Base-by-base conservation (phyloP, 2,113 vertebrate genomes). In the Perca flavescens region DNA sequence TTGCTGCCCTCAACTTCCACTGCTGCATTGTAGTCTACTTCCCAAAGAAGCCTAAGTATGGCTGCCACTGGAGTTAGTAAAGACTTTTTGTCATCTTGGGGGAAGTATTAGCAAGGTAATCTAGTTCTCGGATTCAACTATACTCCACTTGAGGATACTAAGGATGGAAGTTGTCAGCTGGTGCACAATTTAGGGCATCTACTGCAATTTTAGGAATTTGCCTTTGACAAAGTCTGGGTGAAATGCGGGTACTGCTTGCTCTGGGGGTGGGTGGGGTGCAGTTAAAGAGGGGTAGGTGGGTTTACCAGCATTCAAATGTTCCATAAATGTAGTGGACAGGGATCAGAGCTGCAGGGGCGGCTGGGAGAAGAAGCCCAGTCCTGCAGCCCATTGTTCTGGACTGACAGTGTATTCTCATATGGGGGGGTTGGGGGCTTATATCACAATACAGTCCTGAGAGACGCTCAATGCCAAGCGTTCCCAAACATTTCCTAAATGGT, bases 311-410 rank as follows among this genome's bases (percentile, higher is more conserved):
- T 68, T 88, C 73, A 65, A 81, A 64, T 58, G 74, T 61, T 84
- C 81, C 83, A 91, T 89, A 93, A 91, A 89, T 87, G 86, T 79
- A 86, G 53, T 25, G 86, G 89, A 86, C 86, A 57, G 78, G 85
- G 82, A 82, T 85, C 62, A 77, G 67, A 79, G 80, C 64, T 68
- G 82, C 80, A 71, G 28, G 74, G 84, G 84, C 60, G 73, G 66
- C 66, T 79, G 68, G 74, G 74, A 90, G 86, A 80, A 75, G 72
- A 61, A 75, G 40, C 53, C 4, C 36, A 19, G 50, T 52, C 61
- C 73, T 63, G 50, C 14, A 65, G 71, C 34, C 80, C 43, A 88
- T 94, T 94, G 93, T 93, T 92, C 86, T 75, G 78, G 22, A 68
- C 57, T 84, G 82, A 87, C 86, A 89, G 86, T 78, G 74, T 72